Evolutionary conservation across 2,888 invertebrate species (phyloP), one percentile per base, ranked within the genome.

Genomic region (Drosophila maculinotata): DNA sequence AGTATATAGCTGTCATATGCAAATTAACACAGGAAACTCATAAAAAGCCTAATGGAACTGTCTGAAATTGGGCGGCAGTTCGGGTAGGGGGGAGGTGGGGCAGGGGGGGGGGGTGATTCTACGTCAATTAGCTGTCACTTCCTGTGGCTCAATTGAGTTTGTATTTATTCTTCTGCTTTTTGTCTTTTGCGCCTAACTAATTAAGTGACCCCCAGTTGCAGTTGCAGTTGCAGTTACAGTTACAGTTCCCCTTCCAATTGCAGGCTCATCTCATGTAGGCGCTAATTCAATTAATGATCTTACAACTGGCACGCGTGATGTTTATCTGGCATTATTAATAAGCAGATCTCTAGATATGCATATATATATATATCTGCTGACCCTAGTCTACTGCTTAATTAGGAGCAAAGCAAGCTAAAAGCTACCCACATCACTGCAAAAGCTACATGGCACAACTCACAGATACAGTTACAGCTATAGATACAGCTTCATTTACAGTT

Each of bases 231-330:
- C 56, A 20, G 8, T 31, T 56, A 3, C 42, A 51, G 42, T 49
- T 48, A 3, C 56, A 41, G 10, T 38, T 39, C 1, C 36, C 35
- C n/a, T 47, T 45, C 14, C 56, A 20, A 7, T 31, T 56, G 5
- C 42, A 51, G 42, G 36, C 51, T 8, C 52, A 60, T 48, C 59
- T 49, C 44, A 44, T 52, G 36, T 59, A 69, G 85, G 84, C 79
- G 76, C 76, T 87, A 83, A 83, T 83, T 87, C 49, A 79, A 87
- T 83, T 87, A 83, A 85, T 75, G 58, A 75, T 62, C 69, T 49
- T 58, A 23, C 44, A 25, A 30, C 15, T 53, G 73, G 70, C 77
- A 77, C 77, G 77, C 72, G 69, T 63, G 68, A 60, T 75, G 53
- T 35, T 53, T 68, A 68, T 78, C 75, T 44, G 38, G 12, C 12